Evolutionary conservation across 1,140 invertebrate species (phyloP), one percentile per base, ranked within the genome.

Genomic region (Drosophila prosaltans): DNA sequence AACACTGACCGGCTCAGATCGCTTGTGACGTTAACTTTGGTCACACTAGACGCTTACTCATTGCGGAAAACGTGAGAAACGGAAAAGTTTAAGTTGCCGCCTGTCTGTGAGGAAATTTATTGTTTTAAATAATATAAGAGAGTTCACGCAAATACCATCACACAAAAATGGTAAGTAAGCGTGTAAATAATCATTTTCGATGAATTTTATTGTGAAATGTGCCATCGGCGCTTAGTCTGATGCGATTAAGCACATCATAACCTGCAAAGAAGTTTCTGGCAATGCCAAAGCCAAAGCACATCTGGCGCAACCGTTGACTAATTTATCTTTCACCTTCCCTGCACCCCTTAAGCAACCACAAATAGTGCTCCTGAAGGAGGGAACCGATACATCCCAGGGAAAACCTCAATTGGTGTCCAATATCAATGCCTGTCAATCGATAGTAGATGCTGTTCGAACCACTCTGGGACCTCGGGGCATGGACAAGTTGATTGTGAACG

Each of bases 401-500:
- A 98, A 98, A 89, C 95, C 97, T 3, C 99, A 99, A 92, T 93
- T 99, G 54, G 95, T 99, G 72, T 99, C 98, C 51, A 99, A 99
- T 93, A 99, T 99, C 93, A 99, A 98, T 96, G 99, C 99, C n/a
- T 99, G 99, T 92, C 97, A 98, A 93, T 94, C 96, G 9, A 96
- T 99, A 54, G 97, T 97, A 21, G 99, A 99, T 94, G 97, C 98
- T 62, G 97, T 95, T 2, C 94, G 98, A 51, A 99, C 99, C 16
- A 99, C 99, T 2, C 93, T 99, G 8, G 99, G 99, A 69, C 99
- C 99, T 54, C 95, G 99, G 39, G 99, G 99, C 40, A 99, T 99
- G 98, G 99, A 99, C 93, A 99, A 99, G 93, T 94, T 99, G 26
- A 99, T 99, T 86, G 98, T 99, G 1, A 96, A 98, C 92, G 93